phyloP scores from a whole-genome alignment of 2,113 vertebrate species.

The Alligator sinensis region DNA sequence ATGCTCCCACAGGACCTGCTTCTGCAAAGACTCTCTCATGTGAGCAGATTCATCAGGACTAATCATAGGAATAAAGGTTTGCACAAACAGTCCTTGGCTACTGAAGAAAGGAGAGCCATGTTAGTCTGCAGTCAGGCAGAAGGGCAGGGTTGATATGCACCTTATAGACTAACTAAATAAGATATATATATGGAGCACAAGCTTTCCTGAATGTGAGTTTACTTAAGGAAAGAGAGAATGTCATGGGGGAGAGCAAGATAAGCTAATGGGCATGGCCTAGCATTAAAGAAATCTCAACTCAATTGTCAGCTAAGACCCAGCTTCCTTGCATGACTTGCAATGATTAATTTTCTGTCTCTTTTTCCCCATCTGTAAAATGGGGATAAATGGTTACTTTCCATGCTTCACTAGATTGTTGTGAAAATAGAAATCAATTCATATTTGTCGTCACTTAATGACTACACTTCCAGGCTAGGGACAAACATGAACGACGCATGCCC shows the following conservation, averaged over 20 bases:
- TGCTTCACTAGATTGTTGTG: neutral
- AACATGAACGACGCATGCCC: too few relatives aligned
- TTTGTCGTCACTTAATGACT: neutral
- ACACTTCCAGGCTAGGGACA: neutral
- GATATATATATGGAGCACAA: too few relatives aligned
- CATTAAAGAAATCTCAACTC: neutral
- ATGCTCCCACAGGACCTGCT: neutral
- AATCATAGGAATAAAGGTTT: neutral
- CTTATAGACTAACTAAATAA: too few relatives aligned
- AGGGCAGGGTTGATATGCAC: too few relatives aligned
- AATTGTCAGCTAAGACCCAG: neutral
- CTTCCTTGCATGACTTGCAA: neutral
- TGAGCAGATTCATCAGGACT: neutral
- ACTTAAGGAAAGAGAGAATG: neutral
- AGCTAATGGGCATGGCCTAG: too few relatives aligned
- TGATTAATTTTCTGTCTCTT: neutral
- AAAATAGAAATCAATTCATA: constrained; percentile 61
- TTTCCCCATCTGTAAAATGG: neutral
- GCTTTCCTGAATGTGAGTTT: too few relatives aligned
- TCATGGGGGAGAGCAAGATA: neutral
- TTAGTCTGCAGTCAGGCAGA: too few relatives aligned
- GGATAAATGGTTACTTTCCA: neutral
- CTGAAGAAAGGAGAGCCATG: neutral
- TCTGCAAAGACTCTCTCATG: neutral
- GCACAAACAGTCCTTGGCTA: neutral